phyloP scores from a whole-genome alignment of 2,797 vertebrate genomes.

The Hyperoplus lanceolatus region DNA sequence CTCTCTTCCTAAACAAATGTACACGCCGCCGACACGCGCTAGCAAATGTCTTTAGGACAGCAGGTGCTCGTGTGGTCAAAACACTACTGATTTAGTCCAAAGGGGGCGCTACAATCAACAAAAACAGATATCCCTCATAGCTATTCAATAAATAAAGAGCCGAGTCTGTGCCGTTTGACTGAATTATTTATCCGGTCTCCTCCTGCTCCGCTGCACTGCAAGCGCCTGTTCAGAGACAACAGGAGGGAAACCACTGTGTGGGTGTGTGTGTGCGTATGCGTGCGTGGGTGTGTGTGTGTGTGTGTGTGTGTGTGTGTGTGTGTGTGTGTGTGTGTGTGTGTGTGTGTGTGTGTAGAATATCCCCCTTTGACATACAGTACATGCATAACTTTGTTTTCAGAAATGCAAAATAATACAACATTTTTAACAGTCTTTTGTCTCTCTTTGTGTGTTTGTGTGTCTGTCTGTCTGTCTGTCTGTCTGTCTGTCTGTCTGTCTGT shows the following conservation, averaged over 20 bases:
- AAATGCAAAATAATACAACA: too few species aligned
- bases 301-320: constrained; percentile 14
- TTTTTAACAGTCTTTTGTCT: too few species aligned
- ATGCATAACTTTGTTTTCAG: too few species aligned
- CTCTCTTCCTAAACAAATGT: too few species aligned
- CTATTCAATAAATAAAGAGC: too few species aligned
- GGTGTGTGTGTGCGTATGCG: too few species aligned
- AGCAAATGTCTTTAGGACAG: too few species aligned
- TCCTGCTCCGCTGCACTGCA: constrained; percentile 43
- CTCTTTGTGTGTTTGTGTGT: neutral
- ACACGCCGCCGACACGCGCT: too few species aligned
- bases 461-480: constrained; percentile 3
- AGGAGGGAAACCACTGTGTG: constrained; percentile 2
- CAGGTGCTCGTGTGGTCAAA: neutral
- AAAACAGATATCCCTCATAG: too few species aligned
- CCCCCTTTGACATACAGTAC: too few species aligned
- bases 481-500: neutral
- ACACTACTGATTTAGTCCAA: too few species aligned
- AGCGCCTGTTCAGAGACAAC: constrained; percentile 29
- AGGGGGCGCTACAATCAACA: too few species aligned
- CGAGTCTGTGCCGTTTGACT: neutral
- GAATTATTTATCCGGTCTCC: constrained; percentile 28
- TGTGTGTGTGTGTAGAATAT: constrained; percentile 19
- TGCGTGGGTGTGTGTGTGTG: constrained; percentile 4
- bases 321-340: constrained; percentile 15